phyloP scores from a whole-genome alignment of 1,140 invertebrate genomes.

The Tetragonula clypearis region DNA sequence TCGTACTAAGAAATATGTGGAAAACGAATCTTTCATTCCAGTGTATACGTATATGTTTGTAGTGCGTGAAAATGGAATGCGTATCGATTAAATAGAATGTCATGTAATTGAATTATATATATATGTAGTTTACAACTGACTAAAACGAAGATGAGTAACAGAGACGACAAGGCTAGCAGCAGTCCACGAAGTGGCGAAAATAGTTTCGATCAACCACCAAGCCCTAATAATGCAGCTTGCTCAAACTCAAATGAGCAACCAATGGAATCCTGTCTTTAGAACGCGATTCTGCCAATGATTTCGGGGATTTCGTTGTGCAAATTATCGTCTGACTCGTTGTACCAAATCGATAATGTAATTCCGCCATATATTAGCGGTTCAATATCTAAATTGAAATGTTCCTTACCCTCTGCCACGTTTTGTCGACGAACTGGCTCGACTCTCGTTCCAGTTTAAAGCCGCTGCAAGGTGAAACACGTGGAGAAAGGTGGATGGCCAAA shows the following conservation, averaged over 20 bases:
- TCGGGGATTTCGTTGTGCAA: constrained; percentile 88
- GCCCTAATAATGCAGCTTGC: constrained; percentile 79
- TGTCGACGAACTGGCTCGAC: no score
- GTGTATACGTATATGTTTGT: background rate
- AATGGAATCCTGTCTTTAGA: constrained; percentile 86
- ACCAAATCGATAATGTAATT: constrained; percentile 88
- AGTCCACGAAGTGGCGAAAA: constrained; percentile 78
- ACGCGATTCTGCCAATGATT: constrained; percentile 86
- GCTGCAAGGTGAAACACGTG: background rate
- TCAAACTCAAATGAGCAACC: constrained; percentile 80
- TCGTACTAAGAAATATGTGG: background rate
- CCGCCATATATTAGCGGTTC: constrained; percentile 87
- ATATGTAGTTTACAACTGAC: constrained; percentile 75
- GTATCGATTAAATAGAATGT: no score
- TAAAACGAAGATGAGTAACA: constrained; percentile 80
- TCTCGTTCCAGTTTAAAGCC: background rate
- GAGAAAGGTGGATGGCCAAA: background rate
- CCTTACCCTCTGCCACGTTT: no score
- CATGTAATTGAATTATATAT: no score
- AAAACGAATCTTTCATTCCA: background rate
- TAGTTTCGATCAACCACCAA: constrained; percentile 81
- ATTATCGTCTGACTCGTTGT: constrained; percentile 89
- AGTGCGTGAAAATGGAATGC: background rate
- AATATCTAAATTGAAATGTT: constrained; percentile 89
- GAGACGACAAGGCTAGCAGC: constrained; percentile 81